Percentiles rank a stretch among this genome's conserved stretches.
These are phyloP conservation scores for Siphonodentalium dalli DNA, from an alignment of 2,888 invertebrate genomes.

Conservation along the genomic window DNA sequence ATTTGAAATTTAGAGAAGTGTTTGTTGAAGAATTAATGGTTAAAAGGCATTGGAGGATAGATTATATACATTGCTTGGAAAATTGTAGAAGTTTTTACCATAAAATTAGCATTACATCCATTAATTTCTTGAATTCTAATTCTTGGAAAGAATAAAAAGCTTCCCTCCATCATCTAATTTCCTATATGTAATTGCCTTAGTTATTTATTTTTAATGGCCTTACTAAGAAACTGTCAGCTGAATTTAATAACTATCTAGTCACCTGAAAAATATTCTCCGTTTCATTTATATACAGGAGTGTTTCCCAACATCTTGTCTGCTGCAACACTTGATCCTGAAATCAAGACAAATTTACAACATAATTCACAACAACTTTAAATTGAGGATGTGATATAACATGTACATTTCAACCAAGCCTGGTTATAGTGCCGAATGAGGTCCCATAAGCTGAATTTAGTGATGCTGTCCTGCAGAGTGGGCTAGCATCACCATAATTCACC, in stretches of 20 bases:
- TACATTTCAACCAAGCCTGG: background rate
- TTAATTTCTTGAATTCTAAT: no score
- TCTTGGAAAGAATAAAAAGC: background rate
- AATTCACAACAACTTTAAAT: background rate
- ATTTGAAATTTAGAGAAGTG: no score
- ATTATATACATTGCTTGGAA: no score
- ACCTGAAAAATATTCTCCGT: conserved; percentile 52
- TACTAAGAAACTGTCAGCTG: background rate
- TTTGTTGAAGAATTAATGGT: no score
- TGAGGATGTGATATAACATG: no score
- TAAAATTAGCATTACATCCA: no score
- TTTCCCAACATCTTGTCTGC: conserved; percentile 52
- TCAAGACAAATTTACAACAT: background rate
- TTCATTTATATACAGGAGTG: conserved; percentile 50
- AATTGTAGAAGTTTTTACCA: no score
- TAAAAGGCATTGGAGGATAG: no score
- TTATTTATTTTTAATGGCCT: background rate
- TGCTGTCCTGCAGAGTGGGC: no score
- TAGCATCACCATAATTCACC: no score
- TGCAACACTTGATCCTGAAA: conserved; percentile 52
- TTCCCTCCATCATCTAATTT: background rate
- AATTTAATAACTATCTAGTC: background rate
- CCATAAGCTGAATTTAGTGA: no score
- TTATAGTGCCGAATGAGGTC: background rate
- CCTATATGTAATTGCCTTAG: background rate